Percentiles rank a stretch among this genome's conserved stretches.
Conservation (phyloP, 2,888 invertebrate genomes). For the Cantharis flavilabris region DNA sequence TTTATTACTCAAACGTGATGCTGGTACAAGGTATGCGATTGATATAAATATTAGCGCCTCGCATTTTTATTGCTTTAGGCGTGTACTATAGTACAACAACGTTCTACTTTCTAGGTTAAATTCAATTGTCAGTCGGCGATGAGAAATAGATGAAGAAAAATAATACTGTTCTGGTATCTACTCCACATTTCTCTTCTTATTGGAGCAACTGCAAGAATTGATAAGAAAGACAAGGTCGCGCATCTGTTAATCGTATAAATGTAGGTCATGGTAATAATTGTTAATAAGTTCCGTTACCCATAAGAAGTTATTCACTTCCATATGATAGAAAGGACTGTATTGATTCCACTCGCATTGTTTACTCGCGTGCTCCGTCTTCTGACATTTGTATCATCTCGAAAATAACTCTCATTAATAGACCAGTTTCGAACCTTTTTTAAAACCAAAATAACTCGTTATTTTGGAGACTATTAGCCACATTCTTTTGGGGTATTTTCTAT, state of each 20-base stretch:
- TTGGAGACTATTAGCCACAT: background rate
- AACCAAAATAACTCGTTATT: background rate
- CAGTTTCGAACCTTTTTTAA: background rate
- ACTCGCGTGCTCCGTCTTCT: background rate
- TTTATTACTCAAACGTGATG: background rate
- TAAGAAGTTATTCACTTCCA: background rate
- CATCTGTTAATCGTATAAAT: slow-evolving; percentile 30
- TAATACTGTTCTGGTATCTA: slow-evolving; percentile 31
- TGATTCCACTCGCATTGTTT: background rate
- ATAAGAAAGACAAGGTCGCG: slow-evolving; percentile 41
- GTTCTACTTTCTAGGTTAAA: slow-evolving; percentile 30
- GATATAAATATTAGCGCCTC: background rate
- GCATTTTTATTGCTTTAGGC: slow-evolving; percentile 2
- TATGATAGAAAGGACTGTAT: background rate
- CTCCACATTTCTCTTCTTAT: slow-evolving; percentile 37
- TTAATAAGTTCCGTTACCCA: slow-evolving; percentile 34
- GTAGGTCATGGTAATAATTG: slow-evolving; percentile 35
- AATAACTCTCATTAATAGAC: background rate
- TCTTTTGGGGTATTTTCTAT: slow-evolving; percentile 6
- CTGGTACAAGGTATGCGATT: background rate
- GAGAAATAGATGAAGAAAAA: slow-evolving; percentile 20
- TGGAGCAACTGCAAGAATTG: slow-evolving; percentile 31
- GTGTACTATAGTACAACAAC: slow-evolving; percentile 5
- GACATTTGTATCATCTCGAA: background rate
- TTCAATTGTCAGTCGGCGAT: slow-evolving; percentile 28